Conservation (phyloP, 2,113 vertebrate species). For the Phyllopteryx taeniolatus region DNA sequence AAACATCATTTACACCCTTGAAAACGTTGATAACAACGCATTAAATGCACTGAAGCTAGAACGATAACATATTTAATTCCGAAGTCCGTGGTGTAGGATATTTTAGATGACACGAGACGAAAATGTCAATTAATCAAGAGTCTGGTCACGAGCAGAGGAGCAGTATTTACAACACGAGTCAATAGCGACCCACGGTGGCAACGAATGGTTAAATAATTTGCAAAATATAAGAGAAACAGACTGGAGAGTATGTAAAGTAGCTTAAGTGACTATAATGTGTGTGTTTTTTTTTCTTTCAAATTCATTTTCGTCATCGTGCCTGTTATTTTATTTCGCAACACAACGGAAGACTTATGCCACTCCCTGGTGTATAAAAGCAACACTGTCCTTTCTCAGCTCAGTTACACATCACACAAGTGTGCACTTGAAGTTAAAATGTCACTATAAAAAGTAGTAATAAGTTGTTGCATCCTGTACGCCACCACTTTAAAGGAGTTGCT, state of each 20-base stretch:
- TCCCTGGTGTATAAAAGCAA: conserved; percentile 15
- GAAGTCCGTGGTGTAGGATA: neutral
- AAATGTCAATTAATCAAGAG: conserved; percentile 52
- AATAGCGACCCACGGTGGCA: conserved; percentile 36
- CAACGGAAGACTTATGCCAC: neutral
- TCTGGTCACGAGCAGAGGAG: conserved; percentile 49
- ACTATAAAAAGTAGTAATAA: no score
- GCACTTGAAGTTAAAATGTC: neutral
- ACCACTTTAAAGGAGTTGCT: neutral
- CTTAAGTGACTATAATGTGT: neutral
- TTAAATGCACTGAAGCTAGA: neutral
- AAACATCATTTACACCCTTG: neutral
- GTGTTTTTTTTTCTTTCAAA: neutral
- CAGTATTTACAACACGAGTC: conserved; percentile 20
- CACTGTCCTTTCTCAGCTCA: neutral
- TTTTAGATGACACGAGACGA: neutral
- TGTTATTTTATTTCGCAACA: no score
- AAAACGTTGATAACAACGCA: neutral
- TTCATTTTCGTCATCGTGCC: neutral
- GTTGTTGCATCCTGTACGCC: no score
- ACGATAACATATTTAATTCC: neutral
- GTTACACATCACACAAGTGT: neutral
- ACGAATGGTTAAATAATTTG: neutral
- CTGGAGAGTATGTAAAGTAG: neutral
- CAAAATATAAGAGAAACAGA: neutral